Percentiles rank a stretch among this genome's conserved stretches.
phyloP scores from a whole-genome alignment of 2,797 vertebrate species.

The Coranthus polyacanthus region DNA sequence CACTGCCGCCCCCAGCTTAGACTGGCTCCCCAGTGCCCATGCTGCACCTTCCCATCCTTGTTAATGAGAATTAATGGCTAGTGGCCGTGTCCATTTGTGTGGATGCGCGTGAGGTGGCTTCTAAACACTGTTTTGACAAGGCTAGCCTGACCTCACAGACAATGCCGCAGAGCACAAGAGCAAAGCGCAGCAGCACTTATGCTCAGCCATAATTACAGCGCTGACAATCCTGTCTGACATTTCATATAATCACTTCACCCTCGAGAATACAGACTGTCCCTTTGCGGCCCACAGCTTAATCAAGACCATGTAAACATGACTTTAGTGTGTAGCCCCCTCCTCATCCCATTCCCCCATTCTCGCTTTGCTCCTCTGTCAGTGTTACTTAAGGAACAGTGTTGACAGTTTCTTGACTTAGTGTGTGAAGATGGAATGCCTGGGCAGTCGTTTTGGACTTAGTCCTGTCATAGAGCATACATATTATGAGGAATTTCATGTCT shows the following conservation, averaged over 20 bases:
- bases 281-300: slow-evolving; percentile 71
- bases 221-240: slow-evolving; percentile 71
- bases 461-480: slow-evolving; percentile 6
- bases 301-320: slow-evolving; percentile 70
- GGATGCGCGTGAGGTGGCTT: slow-evolving; percentile 56
- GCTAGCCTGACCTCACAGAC: slow-evolving; percentile 62
- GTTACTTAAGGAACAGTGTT: slow-evolving; percentile 37
- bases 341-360: background rate
- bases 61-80: slow-evolving; percentile 76
- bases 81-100: slow-evolving; percentile 38
- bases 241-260: slow-evolving; percentile 73
- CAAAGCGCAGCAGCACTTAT: slow-evolving; percentile 13
- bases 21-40: slow-evolving; percentile 29
- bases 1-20: slow-evolving; percentile 29
- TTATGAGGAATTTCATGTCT: background rate
- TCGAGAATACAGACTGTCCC: slow-evolving; percentile 60
- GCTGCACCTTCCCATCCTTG: slow-evolving; percentile 54
- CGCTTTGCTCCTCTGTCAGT: slow-evolving; percentile 14
- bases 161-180: slow-evolving; percentile 48
- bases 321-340: slow-evolving; percentile 31
- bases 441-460: slow-evolving; percentile 4
- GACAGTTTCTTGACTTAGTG: slow-evolving; percentile 28
- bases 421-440: slow-evolving; percentile 16
- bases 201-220: slow-evolving; percentile 68
- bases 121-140: slow-evolving; percentile 72